Evolutionary conservation across 1,140 invertebrate species (phyloP).

Genomic region (Choristoneura fumiferana): DNA sequence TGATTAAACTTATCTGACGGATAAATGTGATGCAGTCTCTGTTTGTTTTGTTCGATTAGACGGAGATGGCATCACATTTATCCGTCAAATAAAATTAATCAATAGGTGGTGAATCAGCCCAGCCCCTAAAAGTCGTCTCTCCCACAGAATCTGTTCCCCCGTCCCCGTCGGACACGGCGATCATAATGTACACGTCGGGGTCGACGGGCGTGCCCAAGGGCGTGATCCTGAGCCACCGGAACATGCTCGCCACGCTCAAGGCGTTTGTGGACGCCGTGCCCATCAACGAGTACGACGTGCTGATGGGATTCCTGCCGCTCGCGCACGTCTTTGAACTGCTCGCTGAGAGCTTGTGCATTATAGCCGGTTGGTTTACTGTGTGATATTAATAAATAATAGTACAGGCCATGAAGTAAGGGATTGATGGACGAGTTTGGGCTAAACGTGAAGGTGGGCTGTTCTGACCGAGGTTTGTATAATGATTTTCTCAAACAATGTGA

Average conservation of each 20-base stretch:
- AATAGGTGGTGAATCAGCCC: no score
- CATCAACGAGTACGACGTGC: constrained; percentile 87
- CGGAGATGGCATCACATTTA: no score
- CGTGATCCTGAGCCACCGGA: constrained; percentile 92
- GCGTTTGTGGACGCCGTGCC: constrained; percentile 90
- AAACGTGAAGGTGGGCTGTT: no score
- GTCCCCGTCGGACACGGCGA: constrained; percentile 87
- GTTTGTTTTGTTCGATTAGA: no score
- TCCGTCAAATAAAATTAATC: no score
- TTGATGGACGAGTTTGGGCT: no score
- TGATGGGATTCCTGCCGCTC: constrained; percentile 96
- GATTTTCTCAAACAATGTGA: no score
- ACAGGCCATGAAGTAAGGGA: no score
- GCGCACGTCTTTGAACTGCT: constrained; percentile 98
- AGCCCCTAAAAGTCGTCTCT: background rate
- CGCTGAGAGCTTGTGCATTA: constrained; percentile 85
- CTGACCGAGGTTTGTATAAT: no score
- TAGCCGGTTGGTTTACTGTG: constrained; percentile 67
- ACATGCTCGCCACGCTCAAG: constrained; percentile 93
- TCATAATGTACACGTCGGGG: constrained; percentile 98
- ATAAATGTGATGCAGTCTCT: no score
- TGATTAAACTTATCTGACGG: no score
- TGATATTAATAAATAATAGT: no score
- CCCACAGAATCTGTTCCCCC: constrained; percentile 79
- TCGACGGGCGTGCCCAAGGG: constrained; percentile 95